These are phyloP conservation scores for Carcina quercana DNA, from an alignment of 2,888 invertebrate species.

Conservation along the genomic window DNA sequence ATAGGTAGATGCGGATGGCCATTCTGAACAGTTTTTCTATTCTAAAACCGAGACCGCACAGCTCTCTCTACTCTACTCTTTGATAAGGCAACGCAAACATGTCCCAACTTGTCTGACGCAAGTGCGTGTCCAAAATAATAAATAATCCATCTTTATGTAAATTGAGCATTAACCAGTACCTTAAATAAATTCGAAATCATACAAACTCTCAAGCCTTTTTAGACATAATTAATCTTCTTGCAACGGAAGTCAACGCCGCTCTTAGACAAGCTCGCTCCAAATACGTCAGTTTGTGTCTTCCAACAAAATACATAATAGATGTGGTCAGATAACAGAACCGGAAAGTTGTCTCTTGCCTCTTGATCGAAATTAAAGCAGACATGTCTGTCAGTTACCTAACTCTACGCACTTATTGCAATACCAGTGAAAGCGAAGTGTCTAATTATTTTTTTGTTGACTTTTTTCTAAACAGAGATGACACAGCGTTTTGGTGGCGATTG, in stretches of 20 bases:
- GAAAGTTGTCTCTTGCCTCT: slow-evolving; percentile 46
- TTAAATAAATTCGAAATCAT: too few species aligned
- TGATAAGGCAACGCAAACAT: too few species aligned
- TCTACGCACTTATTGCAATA: slow-evolving; percentile 47
- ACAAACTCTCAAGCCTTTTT: slow-evolving; percentile 3
- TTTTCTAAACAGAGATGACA: slow-evolving; percentile 57
- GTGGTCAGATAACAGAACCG: slow-evolving; percentile 40
- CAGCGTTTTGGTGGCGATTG: slow-evolving; percentile 31
- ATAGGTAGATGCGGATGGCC: too few species aligned
- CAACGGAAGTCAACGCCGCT: slow-evolving; percentile 10
- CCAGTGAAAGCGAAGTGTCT: slow-evolving; percentile 67
- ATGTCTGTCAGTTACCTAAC: slow-evolving; percentile 55
- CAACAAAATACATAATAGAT: slow-evolving; percentile 14
- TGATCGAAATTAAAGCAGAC: slow-evolving; percentile 53
- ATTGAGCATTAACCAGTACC: too few species aligned
- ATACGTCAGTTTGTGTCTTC: slow-evolving; percentile 11
- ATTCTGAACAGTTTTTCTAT: too few species aligned
- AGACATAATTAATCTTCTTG: slow-evolving; percentile 10
- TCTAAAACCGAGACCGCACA: too few species aligned
- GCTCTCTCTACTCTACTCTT: too few species aligned
- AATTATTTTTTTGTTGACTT: slow-evolving; percentile 50
- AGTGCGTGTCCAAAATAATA: too few species aligned
- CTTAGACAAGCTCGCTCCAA: slow-evolving; percentile 7
- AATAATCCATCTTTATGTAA: too few species aligned
- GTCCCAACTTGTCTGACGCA: too few species aligned